phyloP scores from a whole-genome alignment of 2,113 vertebrate species.

The Abramis brama region DNA sequence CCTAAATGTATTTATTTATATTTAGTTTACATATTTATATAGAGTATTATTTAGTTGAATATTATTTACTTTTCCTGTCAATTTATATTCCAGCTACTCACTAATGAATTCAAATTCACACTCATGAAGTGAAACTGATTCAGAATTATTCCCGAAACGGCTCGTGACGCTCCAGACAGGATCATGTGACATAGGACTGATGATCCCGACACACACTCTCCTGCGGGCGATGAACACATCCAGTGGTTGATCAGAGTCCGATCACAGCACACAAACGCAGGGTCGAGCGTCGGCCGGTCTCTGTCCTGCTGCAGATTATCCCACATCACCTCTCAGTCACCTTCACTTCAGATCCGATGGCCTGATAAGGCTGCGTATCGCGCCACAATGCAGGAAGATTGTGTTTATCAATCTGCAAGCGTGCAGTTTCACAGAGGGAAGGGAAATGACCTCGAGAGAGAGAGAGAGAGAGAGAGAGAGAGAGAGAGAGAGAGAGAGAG shows the following conservation, averaged over 20 bases:
- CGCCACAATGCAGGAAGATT: background rate
- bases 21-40: too few relatives aligned
- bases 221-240: too few relatives aligned
- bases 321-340: background rate
- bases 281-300: too few relatives aligned
- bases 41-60: too few relatives aligned
- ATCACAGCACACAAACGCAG: too few relatives aligned
- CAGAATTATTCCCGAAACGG: background rate
- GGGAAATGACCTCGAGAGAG: slow-evolving; percentile 6
- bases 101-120: background rate
- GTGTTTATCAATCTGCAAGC: background rate
- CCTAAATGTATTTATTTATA: too few relatives aligned
- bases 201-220: background rate
- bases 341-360: background rate
- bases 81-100: background rate
- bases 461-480: background rate
- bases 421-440: background rate
- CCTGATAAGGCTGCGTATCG: background rate
- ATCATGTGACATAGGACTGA: background rate
- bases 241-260: too few relatives aligned
- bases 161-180: background rate
- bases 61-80: too few relatives aligned
- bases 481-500: too few relatives aligned
- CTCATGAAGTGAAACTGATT: background rate
- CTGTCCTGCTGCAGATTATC: too few relatives aligned